Percentiles rank a stretch among this genome's conserved stretches.
phyloP scores from a whole-genome alignment of 2,888 invertebrate species.

The Lamproptera curius region DNA sequence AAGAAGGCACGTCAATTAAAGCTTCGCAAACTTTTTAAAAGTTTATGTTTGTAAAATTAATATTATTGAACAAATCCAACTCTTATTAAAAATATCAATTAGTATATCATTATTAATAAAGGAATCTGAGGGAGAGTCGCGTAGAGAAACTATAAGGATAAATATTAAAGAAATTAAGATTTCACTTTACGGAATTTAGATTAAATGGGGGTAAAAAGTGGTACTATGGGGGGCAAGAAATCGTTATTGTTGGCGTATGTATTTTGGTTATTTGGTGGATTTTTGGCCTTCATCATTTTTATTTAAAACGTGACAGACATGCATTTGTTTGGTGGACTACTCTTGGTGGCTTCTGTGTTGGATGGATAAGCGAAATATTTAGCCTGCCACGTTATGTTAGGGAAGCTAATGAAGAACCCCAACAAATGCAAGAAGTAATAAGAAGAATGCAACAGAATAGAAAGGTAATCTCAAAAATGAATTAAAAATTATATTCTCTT shows the following conservation, averaged over 20 bases:
- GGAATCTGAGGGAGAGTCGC: too few species aligned
- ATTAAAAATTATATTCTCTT: too few species aligned
- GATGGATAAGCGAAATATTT: conserved; percentile 92
- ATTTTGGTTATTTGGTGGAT: conserved; percentile 93
- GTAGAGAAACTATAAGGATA: too few species aligned
- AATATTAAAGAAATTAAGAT: too few species aligned
- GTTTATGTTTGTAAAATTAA: too few species aligned
- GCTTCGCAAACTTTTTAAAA: conserved; percentile 1
- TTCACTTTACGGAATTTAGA: not conserved
- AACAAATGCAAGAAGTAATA: conserved; percentile 81
- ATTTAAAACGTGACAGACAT: conserved; percentile 91
- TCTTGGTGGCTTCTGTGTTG: conserved; percentile 90
- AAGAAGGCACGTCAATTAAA: conserved; percentile 1
- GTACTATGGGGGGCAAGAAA: conserved; percentile 55
- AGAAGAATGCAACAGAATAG: conserved; percentile 78
- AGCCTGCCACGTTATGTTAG: conserved; percentile 91
- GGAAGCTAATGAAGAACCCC: conserved; percentile 87
- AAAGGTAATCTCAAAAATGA: conserved; percentile 82
- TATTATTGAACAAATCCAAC: too few species aligned
- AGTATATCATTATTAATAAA: too few species aligned
- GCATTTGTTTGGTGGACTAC: conserved; percentile 95
- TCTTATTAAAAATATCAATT: too few species aligned
- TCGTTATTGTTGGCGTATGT: conserved; percentile 86
- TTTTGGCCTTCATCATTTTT: conserved; percentile 94
- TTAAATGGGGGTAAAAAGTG: conserved; percentile 33